Evolutionary conservation across 2,113 vertebrate genomes (phyloP), one percentile per base, ranked within the genome.

Genomic region (Jaculus jaculus): DNA sequence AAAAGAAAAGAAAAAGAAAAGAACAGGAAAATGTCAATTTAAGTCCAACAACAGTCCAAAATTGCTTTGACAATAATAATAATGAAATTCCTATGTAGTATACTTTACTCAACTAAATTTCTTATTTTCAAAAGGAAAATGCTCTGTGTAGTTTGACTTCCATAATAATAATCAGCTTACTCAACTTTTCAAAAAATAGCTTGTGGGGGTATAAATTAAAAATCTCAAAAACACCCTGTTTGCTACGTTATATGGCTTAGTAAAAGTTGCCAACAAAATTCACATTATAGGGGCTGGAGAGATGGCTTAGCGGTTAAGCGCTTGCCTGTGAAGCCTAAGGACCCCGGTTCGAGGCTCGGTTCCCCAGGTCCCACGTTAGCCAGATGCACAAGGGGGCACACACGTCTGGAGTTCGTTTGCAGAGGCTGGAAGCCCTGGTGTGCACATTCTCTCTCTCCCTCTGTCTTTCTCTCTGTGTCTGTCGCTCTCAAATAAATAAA

Each of bases 151-250:
- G 34, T 26, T 82, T 95, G 24, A 75, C 69, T 92, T 51, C 30
- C 34, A 51, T 17, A 65, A 16, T 72, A 93, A 82, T 7, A 87
- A 61, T 24, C 21, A 7, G 18, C 8, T 80, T 90, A 69, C 75
- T 94, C 37, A 51, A 23, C 7, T 88, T 73, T 86, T 6, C 51
- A 89, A 73, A 92, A 93, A 93, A 47, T 93, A 94, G 95, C 87
- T 75, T 80, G 78, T 90, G 51, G n/a, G 39, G 87, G 39, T 82
- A 0, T 72, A 90, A 74, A 80, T 15, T 51, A 54, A 21, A 92
- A 75, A 69, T 78, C 87, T 91, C 39, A 94, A 95, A 97, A 72
- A 16, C 20, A 1, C 0, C 23, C 42, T 84, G 91, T 90, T 51
- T 54, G 26, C 74, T 80, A 84, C 15, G 28, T 37, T 47, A 47